These are phyloP conservation scores for Biston stratarius DNA, from an alignment of 2,888 invertebrate genomes.

Conservation along the genomic window DNA sequence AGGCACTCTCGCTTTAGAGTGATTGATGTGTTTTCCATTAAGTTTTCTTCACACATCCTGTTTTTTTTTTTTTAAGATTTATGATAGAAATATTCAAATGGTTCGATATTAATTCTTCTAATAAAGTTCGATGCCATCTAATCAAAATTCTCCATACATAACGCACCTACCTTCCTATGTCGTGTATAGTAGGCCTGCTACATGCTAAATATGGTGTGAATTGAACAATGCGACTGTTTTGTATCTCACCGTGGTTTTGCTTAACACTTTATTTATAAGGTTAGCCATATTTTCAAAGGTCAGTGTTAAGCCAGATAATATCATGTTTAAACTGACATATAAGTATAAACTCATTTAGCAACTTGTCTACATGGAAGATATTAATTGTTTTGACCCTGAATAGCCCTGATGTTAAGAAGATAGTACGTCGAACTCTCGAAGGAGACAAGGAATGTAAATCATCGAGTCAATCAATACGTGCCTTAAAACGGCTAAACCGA, in stretches of 20 bases:
- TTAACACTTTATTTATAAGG: not conserved
- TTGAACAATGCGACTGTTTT: not conserved
- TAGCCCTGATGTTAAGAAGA: too few relatives aligned
- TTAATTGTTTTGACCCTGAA: slow-evolving; percentile 1
- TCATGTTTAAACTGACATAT: not conserved
- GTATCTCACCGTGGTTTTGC: not conserved
- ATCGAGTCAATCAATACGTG: too few relatives aligned
- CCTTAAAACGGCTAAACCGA: too few relatives aligned
- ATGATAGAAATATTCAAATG: not conserved
- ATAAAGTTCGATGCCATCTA: not conserved
- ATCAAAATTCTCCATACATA: not conserved
- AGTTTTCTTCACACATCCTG: slow-evolving; percentile 2
- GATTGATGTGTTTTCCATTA: slow-evolving; percentile 4
- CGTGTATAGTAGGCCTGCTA: not conserved
- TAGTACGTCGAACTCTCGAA: not conserved
- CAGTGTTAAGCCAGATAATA: not conserved
- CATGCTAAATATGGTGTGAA: not conserved
- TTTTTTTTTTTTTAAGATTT: not conserved
- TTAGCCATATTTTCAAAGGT: not conserved
- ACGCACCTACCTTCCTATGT: not conserved
- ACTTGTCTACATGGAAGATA: not conserved
- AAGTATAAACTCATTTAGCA: not conserved
- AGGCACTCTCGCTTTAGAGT: slow-evolving; percentile 2
- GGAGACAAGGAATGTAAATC: not conserved
- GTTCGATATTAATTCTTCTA: not conserved